phyloP scores from a whole-genome alignment of 2,113 vertebrate genomes.

The Xyliphius kryptos region DNA sequence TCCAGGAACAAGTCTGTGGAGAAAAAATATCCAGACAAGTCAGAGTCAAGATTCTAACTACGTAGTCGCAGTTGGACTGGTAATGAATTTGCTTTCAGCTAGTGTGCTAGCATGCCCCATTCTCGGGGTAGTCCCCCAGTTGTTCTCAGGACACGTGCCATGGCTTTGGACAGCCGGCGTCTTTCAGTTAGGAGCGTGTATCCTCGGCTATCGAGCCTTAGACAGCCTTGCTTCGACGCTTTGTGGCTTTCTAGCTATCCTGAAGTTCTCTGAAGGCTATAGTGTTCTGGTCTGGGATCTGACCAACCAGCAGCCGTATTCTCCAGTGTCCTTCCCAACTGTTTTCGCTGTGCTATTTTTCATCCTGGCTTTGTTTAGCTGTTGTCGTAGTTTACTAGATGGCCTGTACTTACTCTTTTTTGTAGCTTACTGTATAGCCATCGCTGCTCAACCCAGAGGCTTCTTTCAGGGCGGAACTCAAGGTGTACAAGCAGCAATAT shows the following conservation, averaged over 20 bases:
- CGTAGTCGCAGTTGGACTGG: conserved; percentile 51
- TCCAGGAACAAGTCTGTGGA: conserved; percentile 55
- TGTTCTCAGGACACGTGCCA: conserved; percentile 69
- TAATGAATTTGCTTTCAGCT: conserved; percentile 74
- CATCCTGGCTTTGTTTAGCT: conserved; percentile 66
- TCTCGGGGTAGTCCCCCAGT: conserved; percentile 63
- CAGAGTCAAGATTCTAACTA: conserved; percentile 35
- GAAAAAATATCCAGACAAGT: conserved; percentile 21
- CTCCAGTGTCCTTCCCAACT: conserved; percentile 61
- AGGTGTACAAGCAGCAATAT: conserved; percentile 69
- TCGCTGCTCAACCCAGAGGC: conserved; percentile 64
- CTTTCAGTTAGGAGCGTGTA: conserved; percentile 69
- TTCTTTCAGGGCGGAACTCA: conserved; percentile 73
- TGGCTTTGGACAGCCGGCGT: conserved; percentile 79
- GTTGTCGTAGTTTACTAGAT: conserved; percentile 63
- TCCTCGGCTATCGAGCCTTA: conserved; percentile 68
- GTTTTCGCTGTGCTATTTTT: conserved; percentile 74
- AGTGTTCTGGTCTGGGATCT: conserved; percentile 59
- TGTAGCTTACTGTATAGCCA: conserved; percentile 66
- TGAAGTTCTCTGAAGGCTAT: conserved; percentile 73
- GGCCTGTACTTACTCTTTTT: conserved; percentile 71
- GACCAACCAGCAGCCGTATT: conserved; percentile 45
- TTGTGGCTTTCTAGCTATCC: conserved; percentile 69
- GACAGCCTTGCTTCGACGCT: conserved; percentile 68
- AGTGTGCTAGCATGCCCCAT: conserved; percentile 71